Conservation (phyloP, 92 coral and sea anemone species). For the Epizoanthus stellaris region DNA sequence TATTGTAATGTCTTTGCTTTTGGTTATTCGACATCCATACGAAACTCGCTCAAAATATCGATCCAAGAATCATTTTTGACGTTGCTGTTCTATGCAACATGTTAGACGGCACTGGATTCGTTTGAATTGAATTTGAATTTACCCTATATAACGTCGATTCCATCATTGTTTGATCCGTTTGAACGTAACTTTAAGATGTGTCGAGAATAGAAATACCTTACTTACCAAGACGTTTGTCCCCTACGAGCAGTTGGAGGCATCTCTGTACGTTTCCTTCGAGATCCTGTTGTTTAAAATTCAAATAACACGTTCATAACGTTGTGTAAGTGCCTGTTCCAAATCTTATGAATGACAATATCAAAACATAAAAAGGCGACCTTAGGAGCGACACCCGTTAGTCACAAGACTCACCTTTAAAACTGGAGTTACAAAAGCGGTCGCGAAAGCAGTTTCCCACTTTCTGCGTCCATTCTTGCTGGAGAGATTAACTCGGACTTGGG, state of each 20-base stretch:
- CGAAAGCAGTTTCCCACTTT: slow-evolving; percentile 78
- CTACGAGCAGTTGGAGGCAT: slow-evolving; percentile 55
- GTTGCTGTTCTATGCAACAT: too few species aligned
- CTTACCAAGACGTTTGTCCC: slow-evolving; percentile 81
- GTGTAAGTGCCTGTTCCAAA: too few species aligned
- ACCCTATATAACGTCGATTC: too few species aligned
- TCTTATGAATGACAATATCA: too few species aligned
- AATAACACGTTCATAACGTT: not conserved
- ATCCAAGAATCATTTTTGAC: too few species aligned
- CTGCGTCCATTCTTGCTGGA: slow-evolving; percentile 57
- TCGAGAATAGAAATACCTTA: not conserved
- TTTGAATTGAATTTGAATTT: too few species aligned
- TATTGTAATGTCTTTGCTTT: too few species aligned
- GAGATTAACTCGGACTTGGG: slow-evolving; percentile 35
- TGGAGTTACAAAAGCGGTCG: slow-evolving; percentile 57
- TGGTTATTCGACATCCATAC: too few species aligned
- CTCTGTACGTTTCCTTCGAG: slow-evolving; percentile 49
- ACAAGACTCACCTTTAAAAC: slow-evolving; percentile 62
- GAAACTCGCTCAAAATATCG: too few species aligned
- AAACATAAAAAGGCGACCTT: not conserved
- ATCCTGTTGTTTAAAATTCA: slow-evolving; percentile 24
- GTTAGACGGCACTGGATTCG: too few species aligned
- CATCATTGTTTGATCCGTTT: too few species aligned
- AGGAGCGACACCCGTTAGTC: not conserved
- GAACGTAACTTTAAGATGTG: too few species aligned